phyloP scores from a whole-genome alignment of 2,888 invertebrate species.

The Tipula helvola region DNA sequence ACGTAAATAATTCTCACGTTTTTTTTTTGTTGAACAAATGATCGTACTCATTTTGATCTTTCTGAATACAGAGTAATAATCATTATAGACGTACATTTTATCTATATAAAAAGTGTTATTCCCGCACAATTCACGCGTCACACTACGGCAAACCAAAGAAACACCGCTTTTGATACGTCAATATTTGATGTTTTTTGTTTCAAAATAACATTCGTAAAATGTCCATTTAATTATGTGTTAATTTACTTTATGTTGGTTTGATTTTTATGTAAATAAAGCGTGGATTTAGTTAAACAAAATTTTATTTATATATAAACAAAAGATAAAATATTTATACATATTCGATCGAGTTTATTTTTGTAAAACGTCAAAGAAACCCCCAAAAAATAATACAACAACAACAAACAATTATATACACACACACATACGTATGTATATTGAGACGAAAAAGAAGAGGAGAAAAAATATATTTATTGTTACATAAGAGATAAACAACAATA shows the following conservation, averaged over 20 bases:
- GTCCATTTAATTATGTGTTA: conserved; percentile 9
- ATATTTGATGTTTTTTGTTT: background rate
- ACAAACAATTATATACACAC: background rate
- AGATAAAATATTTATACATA: background rate
- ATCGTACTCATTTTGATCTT: background rate
- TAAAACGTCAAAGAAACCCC: background rate
- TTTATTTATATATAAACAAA: background rate
- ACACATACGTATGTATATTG: background rate
- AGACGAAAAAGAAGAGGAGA: background rate
- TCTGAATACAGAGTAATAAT: background rate
- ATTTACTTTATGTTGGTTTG: background rate
- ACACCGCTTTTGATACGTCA: background rate
- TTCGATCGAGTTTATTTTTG: background rate
- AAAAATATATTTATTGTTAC: background rate
- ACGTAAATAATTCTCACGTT: background rate
- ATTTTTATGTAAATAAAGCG: background rate
- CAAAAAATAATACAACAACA: background rate
- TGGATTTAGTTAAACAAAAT: background rate
- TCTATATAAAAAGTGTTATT: background rate
- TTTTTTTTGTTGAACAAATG: background rate
- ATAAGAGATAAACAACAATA: background rate
- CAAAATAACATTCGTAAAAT: conserved; percentile 5
- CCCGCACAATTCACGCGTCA: background rate
- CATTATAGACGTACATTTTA: background rate
- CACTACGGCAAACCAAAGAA: background rate